Evolutionary conservation across 2,888 invertebrate genomes (phyloP).

Genomic region (Tricholauxania praeusta): DNA sequence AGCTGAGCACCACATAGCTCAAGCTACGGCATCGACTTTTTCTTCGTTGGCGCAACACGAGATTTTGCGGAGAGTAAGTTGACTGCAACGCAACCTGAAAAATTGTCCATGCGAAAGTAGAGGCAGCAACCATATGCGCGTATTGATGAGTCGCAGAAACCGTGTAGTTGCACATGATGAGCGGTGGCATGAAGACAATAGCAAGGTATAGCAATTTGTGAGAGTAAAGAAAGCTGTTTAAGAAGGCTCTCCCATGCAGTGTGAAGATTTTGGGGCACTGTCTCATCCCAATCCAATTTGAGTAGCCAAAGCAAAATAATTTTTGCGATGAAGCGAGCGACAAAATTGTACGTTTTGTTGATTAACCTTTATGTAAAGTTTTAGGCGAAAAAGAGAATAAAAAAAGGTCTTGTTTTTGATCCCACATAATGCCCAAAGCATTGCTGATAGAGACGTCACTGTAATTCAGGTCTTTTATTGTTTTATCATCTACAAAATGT

Average conservation of each 20-base stretch:
- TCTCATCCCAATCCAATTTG: constrained; percentile 30
- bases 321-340: constrained; percentile 33
- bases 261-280: constrained; percentile 11
- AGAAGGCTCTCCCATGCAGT: constrained; percentile 9
- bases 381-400: constrained; percentile 29
- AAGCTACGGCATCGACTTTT: constrained; percentile 24
- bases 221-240: not conserved
- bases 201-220: constrained; percentile 11
- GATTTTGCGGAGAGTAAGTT: constrained; percentile 26
- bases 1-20: constrained; percentile 33
- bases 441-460: constrained; percentile 9
- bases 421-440: constrained; percentile 30
- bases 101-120: constrained; percentile 21
- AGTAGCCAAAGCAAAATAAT: constrained; percentile 30
- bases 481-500: not conserved
- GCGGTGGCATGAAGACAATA: constrained; percentile 8
- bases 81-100: not conserved
- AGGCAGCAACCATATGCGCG: constrained; percentile 38
- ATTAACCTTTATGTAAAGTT: not conserved
- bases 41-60: constrained; percentile 29
- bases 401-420: constrained; percentile 23
- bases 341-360: constrained; percentile 27
- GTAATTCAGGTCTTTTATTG: constrained; percentile 10
- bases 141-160: constrained; percentile 38
- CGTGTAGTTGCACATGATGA: constrained; percentile 33